Base-by-base conservation (phyloP, 1,140 invertebrate genomes). In the Forficula auricularia region DNA sequence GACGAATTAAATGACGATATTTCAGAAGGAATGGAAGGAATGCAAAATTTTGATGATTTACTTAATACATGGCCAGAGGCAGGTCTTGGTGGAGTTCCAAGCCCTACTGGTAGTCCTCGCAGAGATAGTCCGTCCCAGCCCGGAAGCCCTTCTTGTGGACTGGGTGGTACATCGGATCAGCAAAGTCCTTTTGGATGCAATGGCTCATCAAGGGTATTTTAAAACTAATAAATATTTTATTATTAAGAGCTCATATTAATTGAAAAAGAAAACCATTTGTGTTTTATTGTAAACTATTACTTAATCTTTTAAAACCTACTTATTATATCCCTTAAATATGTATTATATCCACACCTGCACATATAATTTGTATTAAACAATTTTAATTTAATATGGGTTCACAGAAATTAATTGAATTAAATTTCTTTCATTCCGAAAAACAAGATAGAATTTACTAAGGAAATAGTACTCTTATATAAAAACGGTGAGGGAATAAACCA, bases 1-100 rank as follows among this genome's bases (percentile, higher is more conserved):
- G 70, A 70, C 18, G 73, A 66, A 2, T 56, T 79, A 2, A 69
- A 76, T 33, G 75, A 79, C 45, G 66, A 73, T 52, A 80, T 82
- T 68, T 65, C 67, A 14, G 79, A 80, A 52, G 77, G 75, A 22
- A 82, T 81, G 53, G 76, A 73, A 39, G 68, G 71, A 43, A 75
- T 77, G 66, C 71, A 73, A 49, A 77, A 79, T 54, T 77, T 80
- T 54, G 71, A 73, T 46, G 78, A 80, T 49, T 72, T 79, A 39
- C 77, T 77, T 51, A 71, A 67, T 51, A 68, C 68, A 47, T 82
- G 78, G 78, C 65, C 68, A 14, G 74, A 76, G 19, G 62, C 69
- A 12, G 72, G 72, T 41, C 60, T 47, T 46, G 61, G 70, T 34
- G 71, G 74, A 42, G 72, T 70, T 10, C 66, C 70, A 43, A 73